Evolutionary conservation across 2,888 invertebrate genomes (phyloP).

Genomic region (Stratiomys singularior): DNA sequence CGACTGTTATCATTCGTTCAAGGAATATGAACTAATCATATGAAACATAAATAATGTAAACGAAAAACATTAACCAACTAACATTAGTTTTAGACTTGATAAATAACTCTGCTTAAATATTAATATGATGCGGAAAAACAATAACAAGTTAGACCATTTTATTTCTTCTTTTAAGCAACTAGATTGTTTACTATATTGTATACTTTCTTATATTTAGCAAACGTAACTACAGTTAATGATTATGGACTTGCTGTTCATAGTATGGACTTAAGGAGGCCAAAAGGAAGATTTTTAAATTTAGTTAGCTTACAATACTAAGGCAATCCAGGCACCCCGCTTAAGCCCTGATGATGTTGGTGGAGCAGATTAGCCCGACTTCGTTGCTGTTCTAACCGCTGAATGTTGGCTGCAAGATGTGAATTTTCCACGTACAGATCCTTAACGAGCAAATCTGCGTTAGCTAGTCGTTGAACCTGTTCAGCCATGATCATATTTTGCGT

Average conservation of each 20-base stretch:
- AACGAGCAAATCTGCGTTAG: constrained; percentile 78
- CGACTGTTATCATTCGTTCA: background rate
- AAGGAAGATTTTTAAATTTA: constrained; percentile 8
- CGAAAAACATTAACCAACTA: constrained; percentile 24
- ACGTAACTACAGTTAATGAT: constrained; percentile 4
- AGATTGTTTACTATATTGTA: background rate
- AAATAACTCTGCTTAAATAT: constrained; percentile 29
- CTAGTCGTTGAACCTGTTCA: constrained; percentile 73
- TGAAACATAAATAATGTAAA: constrained; percentile 11
- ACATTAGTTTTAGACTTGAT: constrained; percentile 11
- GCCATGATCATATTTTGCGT: constrained; percentile 66
- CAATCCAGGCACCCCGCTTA: constrained; percentile 57
- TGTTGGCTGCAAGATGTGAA: constrained; percentile 76
- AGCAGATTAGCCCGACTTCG: constrained; percentile 62
- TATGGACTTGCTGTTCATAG: background rate
- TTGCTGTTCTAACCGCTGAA: constrained; percentile 65
- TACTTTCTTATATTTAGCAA: background rate
- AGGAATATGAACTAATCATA: background rate
- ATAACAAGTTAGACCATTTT: constrained; percentile 25
- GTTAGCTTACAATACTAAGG: constrained; percentile 55
- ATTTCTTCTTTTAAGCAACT: background rate
- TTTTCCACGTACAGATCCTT: constrained; percentile 88
- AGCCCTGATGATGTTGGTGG: constrained; percentile 63
- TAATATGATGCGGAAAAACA: constrained; percentile 18
- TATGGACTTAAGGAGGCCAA: background rate